Conservation (phyloP, 2,888 invertebrate genomes). For the Acronicta leporina region DNA sequence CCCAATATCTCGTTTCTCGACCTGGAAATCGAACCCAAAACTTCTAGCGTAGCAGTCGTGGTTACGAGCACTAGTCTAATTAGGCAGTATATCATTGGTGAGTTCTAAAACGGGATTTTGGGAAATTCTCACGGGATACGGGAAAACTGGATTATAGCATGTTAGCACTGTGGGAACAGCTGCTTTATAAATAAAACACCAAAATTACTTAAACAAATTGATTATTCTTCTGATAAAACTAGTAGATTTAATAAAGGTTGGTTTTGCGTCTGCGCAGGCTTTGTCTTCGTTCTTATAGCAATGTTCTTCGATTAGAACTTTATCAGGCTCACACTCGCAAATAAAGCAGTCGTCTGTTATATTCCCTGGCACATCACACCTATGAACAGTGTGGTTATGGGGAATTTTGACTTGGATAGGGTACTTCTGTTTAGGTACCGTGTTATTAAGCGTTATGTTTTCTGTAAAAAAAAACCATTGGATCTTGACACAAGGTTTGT, state of each 20-base stretch:
- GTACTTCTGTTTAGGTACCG: slow-evolving; percentile 30
- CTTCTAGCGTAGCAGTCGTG: too few species aligned
- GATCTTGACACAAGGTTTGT: too few species aligned
- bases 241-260: slow-evolving; percentile 62
- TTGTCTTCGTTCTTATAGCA: slow-evolving; percentile 71
- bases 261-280: slow-evolving; percentile 61
- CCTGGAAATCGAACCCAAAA: too few species aligned
- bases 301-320: slow-evolving; percentile 70
- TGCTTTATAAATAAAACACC: slow-evolving; percentile 10
- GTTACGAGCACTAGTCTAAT: too few species aligned
- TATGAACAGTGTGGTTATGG: slow-evolving; percentile 68
- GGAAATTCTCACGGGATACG: too few species aligned
- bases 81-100: too few species aligned
- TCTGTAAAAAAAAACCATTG: slow-evolving; percentile 20
- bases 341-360: slow-evolving; percentile 72
- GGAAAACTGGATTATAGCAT: too few species aligned
- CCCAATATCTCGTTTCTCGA: too few species aligned
- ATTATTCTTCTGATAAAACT: slow-evolving; percentile 3
- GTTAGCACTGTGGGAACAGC: too few species aligned
- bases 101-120: too few species aligned
- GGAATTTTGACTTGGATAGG: slow-evolving; percentile 25
- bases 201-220: neutral
- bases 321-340: slow-evolving; percentile 71
- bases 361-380: slow-evolving; percentile 64
- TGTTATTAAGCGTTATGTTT: slow-evolving; percentile 22